Percentiles rank a stretch among this genome's conserved stretches.
phyloP scores from a whole-genome alignment of 2,888 invertebrate species.

The Ornithoptera priamus region DNA sequence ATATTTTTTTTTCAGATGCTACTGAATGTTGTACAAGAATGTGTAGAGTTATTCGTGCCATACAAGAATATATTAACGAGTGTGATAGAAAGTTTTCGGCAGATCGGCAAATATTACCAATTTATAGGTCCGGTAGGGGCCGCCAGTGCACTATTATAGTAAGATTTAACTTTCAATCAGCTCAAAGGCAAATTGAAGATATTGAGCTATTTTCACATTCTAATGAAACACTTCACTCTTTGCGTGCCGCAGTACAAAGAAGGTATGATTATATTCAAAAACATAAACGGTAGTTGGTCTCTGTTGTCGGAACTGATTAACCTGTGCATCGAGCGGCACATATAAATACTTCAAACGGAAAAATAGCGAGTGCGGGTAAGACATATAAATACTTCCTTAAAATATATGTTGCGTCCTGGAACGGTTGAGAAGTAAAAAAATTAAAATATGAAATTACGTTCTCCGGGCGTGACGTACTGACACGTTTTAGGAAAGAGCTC shows the following conservation, averaged over 20 bases:
- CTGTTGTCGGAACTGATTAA: not conserved
- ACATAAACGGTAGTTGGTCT: not conserved
- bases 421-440: too few relatives aligned
- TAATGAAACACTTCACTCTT: slow-evolving; percentile 94
- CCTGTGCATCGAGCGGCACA: too few relatives aligned
- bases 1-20: slow-evolving; percentile 53
- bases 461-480: too few relatives aligned
- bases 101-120: slow-evolving; percentile 93
- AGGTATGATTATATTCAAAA: slow-evolving; percentile 57
- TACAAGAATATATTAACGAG: slow-evolving; percentile 96
- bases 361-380: too few relatives aligned
- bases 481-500: too few relatives aligned
- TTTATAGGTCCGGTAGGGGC: slow-evolving; percentile 94
- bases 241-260: slow-evolving; percentile 88
- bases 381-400: too few relatives aligned
- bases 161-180: slow-evolving; percentile 88
- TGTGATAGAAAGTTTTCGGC: slow-evolving; percentile 94
- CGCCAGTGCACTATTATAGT: slow-evolving; percentile 93
- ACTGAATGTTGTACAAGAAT: slow-evolving; percentile 82
- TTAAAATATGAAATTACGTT: too few relatives aligned
- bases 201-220: slow-evolving; percentile 95
- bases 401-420: too few relatives aligned
- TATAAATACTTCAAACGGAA: too few relatives aligned
- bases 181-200: slow-evolving; percentile 93
- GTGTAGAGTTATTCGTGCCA: slow-evolving; percentile 95